phyloP scores from a whole-genome alignment of 2,113 vertebrate species.

The Oceanites oceanicus region DNA sequence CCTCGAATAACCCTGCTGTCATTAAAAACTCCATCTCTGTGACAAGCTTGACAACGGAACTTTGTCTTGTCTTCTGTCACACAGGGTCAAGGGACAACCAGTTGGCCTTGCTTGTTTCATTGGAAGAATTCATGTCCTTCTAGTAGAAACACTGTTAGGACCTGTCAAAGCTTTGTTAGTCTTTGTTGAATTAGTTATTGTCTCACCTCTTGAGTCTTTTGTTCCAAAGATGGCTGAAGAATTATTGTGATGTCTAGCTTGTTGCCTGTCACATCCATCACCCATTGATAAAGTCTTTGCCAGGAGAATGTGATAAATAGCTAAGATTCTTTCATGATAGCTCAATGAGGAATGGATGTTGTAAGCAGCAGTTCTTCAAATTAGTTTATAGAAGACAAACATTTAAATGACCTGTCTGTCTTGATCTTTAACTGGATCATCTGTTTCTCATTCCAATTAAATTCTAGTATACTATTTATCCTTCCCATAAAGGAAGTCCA shows the following conservation, averaged over 20 bases:
- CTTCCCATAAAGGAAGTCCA: background rate
- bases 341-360: background rate
- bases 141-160: background rate
- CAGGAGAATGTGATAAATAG: background rate
- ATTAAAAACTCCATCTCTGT: background rate
- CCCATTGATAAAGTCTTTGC: background rate
- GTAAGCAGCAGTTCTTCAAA: background rate
- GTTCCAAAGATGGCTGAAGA: background rate
- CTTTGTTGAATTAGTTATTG: constrained; percentile 12
- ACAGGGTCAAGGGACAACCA: background rate
- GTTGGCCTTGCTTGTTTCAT: background rate
- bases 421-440: background rate
- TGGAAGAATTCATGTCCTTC: constrained; percentile 15
- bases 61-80: background rate
- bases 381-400: background rate
- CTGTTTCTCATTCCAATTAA: background rate
- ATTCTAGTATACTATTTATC: background rate
- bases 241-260: background rate
- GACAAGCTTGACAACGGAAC: constrained; percentile 32
- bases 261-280: constrained; percentile 3
- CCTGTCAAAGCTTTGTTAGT: constrained; percentile 15
- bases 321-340: constrained; percentile 3
- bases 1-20: background rate
- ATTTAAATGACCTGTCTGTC: background rate
- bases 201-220: background rate